A percentile compares a stretch with the other conserved stretches of the same genome.
Evolutionary conservation across 1,140 invertebrate species (phyloP).

Genomic region (Bombus superbus): DNA sequence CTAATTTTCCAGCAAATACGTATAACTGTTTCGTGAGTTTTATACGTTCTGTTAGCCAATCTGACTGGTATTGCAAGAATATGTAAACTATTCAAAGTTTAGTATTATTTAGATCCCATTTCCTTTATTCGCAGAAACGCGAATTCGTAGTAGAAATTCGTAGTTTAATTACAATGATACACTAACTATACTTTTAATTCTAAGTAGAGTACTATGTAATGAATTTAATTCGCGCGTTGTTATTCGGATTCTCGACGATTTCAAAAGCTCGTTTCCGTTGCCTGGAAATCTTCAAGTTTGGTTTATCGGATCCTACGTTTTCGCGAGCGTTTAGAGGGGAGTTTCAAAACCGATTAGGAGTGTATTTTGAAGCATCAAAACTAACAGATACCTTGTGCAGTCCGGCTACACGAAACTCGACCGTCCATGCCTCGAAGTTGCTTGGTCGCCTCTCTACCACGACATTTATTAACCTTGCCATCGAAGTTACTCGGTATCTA

Average conservation of each 20-base stretch:
- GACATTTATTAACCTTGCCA: conserved; percentile 68
- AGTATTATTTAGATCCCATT: too few relatives aligned
- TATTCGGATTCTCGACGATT: background rate
- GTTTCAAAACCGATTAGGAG: conserved; percentile 72
- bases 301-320: conserved; percentile 55
- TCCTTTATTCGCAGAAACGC: too few relatives aligned
- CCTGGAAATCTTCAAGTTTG: conserved; percentile 54
- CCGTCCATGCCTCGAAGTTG: conserved; percentile 60
- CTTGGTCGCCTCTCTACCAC: conserved; percentile 38
- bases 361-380: conserved; percentile 70
- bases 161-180: background rate
- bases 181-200: background rate
- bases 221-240: background rate
- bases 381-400: conserved; percentile 59
- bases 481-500: conserved; percentile 46
- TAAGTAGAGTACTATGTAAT: background rate
- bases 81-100: too few relatives aligned
- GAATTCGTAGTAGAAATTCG: too few relatives aligned
- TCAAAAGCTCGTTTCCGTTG: background rate
- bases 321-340: conserved; percentile 39
- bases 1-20: too few relatives aligned
- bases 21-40: too few relatives aligned
- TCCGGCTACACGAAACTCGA: conserved; percentile 56
- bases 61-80: too few relatives aligned
- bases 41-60: too few relatives aligned